These are phyloP conservation scores for Cardiocondyla obscurior DNA, from an alignment of 1,140 invertebrate species.

Conservation along the genomic window DNA sequence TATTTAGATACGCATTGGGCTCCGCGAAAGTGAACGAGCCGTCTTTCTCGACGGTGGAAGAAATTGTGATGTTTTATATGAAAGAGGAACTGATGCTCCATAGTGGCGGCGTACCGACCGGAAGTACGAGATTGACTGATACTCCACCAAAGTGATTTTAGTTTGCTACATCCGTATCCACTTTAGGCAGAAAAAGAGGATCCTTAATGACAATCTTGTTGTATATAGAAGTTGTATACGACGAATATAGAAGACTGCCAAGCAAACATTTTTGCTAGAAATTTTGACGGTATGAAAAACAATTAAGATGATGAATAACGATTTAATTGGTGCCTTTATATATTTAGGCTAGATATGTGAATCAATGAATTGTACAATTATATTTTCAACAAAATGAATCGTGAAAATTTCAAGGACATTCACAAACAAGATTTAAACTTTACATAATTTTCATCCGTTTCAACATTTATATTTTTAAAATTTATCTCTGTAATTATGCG, in stretches of 20 bases:
- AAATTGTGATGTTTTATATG: slow-evolving; percentile 78
- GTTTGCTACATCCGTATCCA: neutral
- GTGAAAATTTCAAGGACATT: too few species aligned
- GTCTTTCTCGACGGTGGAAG: slow-evolving; percentile 78
- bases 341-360: neutral
- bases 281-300: neutral
- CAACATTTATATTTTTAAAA: neutral
- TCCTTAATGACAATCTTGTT: neutral
- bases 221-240: neutral
- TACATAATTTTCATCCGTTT: too few species aligned
- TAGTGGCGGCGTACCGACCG: slow-evolving; percentile 77
- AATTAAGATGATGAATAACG: slow-evolving; percentile 1
- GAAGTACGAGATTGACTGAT: slow-evolving; percentile 79
- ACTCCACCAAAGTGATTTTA: slow-evolving; percentile 74
- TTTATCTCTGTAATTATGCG: neutral
- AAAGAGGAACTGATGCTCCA: slow-evolving; percentile 77
- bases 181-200: neutral
- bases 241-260: slow-evolving; percentile 37
- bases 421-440: too few species aligned
- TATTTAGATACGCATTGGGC: slow-evolving; percentile 78
- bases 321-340: slow-evolving; percentile 47
- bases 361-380: neutral
- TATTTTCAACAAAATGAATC: too few species aligned
- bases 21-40: slow-evolving; percentile 76
- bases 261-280: neutral